A percentile compares a stretch with the other conserved stretches of the same genome.
These are phyloP conservation scores for Diaprepes abbreviatus DNA, from an alignment of 2,888 invertebrate species.

Conservation along the genomic window DNA sequence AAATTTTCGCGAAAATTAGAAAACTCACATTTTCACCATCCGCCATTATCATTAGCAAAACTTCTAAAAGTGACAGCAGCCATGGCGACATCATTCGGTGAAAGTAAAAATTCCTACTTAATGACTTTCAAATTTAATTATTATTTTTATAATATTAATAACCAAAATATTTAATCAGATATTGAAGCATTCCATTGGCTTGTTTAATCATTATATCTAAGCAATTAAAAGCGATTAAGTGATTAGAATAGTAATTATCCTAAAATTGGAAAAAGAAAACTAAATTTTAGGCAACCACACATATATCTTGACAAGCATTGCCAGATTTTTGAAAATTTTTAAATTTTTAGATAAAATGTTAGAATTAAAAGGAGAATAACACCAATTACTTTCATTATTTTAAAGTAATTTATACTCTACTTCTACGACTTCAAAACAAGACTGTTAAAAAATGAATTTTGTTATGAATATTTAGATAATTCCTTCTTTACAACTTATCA, in stretches of 20 bases:
- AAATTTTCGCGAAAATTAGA: constrained; percentile 42
- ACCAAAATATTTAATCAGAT: background rate
- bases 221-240: no score
- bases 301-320: background rate
- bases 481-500: background rate
- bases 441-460: no score
- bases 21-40: constrained; percentile 63
- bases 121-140: background rate
- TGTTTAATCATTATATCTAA: background rate
- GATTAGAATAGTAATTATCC: no score
- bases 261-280: no score
- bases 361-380: no score
- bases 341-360: background rate
- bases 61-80: constrained; percentile 37
- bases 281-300: background rate
- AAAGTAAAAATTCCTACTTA: background rate
- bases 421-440: no score
- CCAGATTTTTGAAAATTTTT: background rate
- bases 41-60: constrained; percentile 60
- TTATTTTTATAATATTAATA: no score
- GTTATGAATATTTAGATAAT: no score
- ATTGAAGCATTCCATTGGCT: no score
- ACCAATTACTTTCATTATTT: no score
- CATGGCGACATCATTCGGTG: constrained; percentile 46
- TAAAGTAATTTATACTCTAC: no score